Evolutionary conservation across 2,888 invertebrate genomes (phyloP), one percentile per base, ranked within the genome.

Genomic region (Odiellus spinosus): DNA sequence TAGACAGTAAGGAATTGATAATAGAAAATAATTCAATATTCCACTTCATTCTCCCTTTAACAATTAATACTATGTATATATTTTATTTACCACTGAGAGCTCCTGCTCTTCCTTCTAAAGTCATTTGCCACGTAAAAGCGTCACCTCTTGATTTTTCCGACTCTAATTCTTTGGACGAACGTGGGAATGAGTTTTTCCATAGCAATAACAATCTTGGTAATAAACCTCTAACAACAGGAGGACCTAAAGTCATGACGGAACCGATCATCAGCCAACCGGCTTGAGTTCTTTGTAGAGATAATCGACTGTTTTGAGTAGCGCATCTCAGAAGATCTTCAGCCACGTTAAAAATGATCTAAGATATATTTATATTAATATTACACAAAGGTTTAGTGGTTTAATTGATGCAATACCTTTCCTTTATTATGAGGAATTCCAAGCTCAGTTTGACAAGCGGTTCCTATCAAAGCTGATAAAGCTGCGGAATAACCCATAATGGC

Each of bases 81-180:
- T n/a, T n/a, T n/a, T 21, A 51, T 58, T 56, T 60, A 64, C 68
- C 65, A 45, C 91, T 88, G 11, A 98, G 68, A 1, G 96, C 96
- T 1, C 96, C 96, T 3, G 95, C 90, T 39, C 96, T 75, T 2
- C 91, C 91, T 69, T 96, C 95, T 46, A 98, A 68, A 0, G 95
- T 93, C 38, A 96, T 84, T 73, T 90, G 88, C 96, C 96, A 96
- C n/a, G 96, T 96, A 64, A 96, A 95, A 0, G 91, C 86, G 69
- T 98, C 96, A 6, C 91, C 83, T 60, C 96, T 73, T 14, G 86
- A 80, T 62, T 93, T 93, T 67, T 98, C 98, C 0, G 91, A 87
- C 64, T 96, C 96, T 14, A 98, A 71, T 66, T 98, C 98, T 63
- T 96, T 95, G 35, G 80, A 78, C 0, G 93, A 93, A 42, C 95